phyloP scores from a whole-genome alignment of 1,140 invertebrate genomes.

The Aphaenogaster ashmeadi region DNA sequence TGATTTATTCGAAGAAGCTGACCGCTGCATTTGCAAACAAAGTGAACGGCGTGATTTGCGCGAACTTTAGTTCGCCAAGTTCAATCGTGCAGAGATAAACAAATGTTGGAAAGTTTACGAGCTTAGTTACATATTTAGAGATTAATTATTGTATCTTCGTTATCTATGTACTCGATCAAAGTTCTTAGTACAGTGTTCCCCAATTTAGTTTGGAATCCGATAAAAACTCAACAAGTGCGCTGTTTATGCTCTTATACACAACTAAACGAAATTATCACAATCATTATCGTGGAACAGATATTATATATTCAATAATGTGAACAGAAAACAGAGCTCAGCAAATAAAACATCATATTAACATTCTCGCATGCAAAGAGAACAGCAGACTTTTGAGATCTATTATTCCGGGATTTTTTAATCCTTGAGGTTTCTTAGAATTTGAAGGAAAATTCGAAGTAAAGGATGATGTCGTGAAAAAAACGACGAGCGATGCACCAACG shows the following conservation, averaged over 20 bases:
- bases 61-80: background rate
- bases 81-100: background rate
- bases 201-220: background rate
- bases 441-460: background rate
- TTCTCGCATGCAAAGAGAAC: background rate
- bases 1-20: background rate
- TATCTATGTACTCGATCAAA: background rate
- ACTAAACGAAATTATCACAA: background rate
- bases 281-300: background rate
- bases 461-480: background rate
- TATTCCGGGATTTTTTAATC: background rate
- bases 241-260: background rate
- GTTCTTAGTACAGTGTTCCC: background rate
- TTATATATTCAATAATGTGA: constrained; percentile 11
- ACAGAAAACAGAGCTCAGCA: background rate
- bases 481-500: background rate
- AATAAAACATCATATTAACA: background rate
- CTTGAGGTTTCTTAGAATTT: background rate
- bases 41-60: background rate
- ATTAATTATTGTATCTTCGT: background rate
- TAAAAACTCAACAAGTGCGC: background rate
- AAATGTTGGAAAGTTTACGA: background rate
- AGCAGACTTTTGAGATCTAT: background rate
- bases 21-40: background rate
- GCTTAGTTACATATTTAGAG: background rate